Base-by-base conservation (phyloP, 2,888 invertebrate species). In the Rhodophaea formosa region DNA sequence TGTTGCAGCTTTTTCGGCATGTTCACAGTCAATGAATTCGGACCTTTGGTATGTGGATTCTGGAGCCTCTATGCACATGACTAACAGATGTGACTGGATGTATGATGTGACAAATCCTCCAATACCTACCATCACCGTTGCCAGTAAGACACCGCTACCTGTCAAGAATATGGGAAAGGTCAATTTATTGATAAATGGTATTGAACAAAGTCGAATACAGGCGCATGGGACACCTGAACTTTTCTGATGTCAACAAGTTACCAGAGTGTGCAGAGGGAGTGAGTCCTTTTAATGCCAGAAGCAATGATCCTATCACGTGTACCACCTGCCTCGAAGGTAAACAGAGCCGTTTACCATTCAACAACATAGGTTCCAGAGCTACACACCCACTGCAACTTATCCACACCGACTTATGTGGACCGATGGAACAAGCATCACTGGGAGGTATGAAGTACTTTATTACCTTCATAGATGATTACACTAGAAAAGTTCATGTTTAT, bases 161-260 rank as follows among this genome's bases (percentile, higher is more conserved):
- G 67, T 67, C n/a, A 35, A 65, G 52, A 59, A 58, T 56, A 60
- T 60, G 49, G 64, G 67, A 56, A 61, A 62, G 23, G 58, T 64
- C 15, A 62, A 64, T 63, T 35, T 35, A 35, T 35, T 35, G 10
- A 35, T 35, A 3, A 35, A 35, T 35, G 35, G 35, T 35, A 35
- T 10, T 35, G 35, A 35, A 35, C 8, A 35, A 8, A 35, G 7
- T 12, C 8, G 35, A 35, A 44, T 64, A 55, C 56, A 45, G 55
- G n/a, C 59, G 67, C 16, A 65, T 68, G 66, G 65, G 64, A 17
- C 69, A 67, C 43, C 52, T 67, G 17, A 67, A 66, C 51, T 56
- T 67, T 23, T 17, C 62, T 47, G 65, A 65, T 61, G 59, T 69
- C 8, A 63, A 60, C 23, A 70, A 53, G 51, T 45, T 69, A 54